Conservation (phyloP, 2,797 vertebrate genomes). For the Periophthalmus magnuspinnatus region DNA sequence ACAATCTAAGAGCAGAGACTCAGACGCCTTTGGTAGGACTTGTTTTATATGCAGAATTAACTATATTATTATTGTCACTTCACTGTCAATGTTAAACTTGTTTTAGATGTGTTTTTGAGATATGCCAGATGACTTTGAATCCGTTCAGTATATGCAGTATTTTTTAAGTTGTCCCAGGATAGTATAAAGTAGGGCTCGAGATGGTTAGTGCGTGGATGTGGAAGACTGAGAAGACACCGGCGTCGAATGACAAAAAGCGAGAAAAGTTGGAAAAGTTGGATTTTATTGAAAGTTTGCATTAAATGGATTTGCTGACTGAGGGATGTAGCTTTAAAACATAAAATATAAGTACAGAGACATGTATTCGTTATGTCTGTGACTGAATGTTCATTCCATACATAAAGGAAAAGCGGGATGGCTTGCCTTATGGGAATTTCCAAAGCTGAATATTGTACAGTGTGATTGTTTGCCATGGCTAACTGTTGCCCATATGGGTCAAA, state of each 20-base stretch:
- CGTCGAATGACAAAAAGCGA: conserved; percentile 19
- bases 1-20: conserved; percentile 61
- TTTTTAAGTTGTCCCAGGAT: conserved; percentile 22
- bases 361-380: conserved; percentile 23
- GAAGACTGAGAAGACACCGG: conserved; percentile 37
- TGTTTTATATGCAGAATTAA: conserved; percentile 50
- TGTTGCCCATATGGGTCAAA: conserved; percentile 76
- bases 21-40: conserved; percentile 40
- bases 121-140: conserved; percentile 41
- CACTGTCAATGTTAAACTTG: conserved; percentile 56
- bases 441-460: conserved; percentile 76
- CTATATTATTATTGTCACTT: conserved; percentile 48
- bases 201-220: conserved; percentile 11
- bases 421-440: conserved; percentile 77
- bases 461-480: conserved; percentile 84
- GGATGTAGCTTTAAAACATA: conserved; percentile 14
- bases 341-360: conserved; percentile 25
- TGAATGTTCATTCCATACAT: conserved; percentile 9
- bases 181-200: conserved; percentile 17
- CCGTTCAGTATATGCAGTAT: conserved; percentile 32
- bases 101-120: conserved; percentile 41
- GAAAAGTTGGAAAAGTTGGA: conserved; percentile 12
- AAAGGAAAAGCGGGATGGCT: conserved; percentile 56
- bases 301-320: conserved; percentile 8
- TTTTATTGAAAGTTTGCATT: conserved; percentile 25